Percentiles rank a stretch among this genome's conserved stretches.
phyloP scores from a whole-genome alignment of 2,113 vertebrate genomes.

The Dendropsophus ebraccatus region DNA sequence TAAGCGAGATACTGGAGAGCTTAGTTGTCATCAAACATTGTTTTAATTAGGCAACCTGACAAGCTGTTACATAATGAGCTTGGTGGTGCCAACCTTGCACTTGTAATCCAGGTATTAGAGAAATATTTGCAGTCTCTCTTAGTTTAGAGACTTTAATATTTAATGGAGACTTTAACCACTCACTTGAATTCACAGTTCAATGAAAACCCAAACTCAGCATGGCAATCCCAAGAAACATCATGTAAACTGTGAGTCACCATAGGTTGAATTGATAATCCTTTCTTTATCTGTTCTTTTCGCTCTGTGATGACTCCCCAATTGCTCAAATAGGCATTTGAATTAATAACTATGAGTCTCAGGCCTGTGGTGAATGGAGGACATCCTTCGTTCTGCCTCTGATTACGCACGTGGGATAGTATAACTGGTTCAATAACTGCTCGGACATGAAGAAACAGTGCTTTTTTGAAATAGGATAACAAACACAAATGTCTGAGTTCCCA shows the following conservation, averaged over 20 bases:
- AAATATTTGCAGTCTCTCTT: neutral
- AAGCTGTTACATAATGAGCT: neutral
- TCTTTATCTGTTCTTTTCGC: neutral
- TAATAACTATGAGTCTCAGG: no score
- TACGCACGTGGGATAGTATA: no score
- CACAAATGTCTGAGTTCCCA: no score
- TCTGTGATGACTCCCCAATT: neutral
- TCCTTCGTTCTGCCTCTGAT: no score
- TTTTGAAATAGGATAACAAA: no score
- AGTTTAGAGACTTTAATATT: neutral
- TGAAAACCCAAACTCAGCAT: neutral
- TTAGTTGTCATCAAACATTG: no score
- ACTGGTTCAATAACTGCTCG: no score
- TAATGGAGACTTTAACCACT: neutral
- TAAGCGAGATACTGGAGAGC: neutral
- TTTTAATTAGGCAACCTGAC: neutral
- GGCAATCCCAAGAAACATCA: neutral
- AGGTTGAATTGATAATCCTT: neutral
- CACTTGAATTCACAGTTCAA: neutral
- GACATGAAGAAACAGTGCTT: no score
- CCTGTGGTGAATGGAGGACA: no score
- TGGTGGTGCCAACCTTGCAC: neutral
- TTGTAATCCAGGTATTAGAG: constrained; percentile 7
- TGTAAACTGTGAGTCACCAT: neutral
- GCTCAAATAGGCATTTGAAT: no score